Evolutionary conservation across 2,797 vertebrate genomes (phyloP).

Genomic region (Peromyscus attwateri): DNA sequence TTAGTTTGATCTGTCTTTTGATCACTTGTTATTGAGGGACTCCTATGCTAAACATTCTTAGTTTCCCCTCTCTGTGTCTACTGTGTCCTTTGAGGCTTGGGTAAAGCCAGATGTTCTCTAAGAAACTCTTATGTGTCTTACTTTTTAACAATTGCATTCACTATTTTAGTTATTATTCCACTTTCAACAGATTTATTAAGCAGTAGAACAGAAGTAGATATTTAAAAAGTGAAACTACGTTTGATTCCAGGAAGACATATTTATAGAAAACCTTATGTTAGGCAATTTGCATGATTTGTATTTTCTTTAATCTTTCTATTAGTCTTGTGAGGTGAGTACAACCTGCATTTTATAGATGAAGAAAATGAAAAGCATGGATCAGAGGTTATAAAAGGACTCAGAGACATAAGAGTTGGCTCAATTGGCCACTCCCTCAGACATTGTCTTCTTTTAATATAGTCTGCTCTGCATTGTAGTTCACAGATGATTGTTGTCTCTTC

Average conservation of each 20-base stretch:
- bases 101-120: not conserved
- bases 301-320: constrained; percentile 44
- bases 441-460: not conserved
- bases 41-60: not conserved
- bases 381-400: constrained; percentile 8
- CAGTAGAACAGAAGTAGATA: constrained; percentile 23
- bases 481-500: not conserved
- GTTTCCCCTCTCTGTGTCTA: not conserved
- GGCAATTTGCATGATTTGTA: constrained; percentile 21
- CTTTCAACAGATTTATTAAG: constrained; percentile 49
- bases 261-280: constrained; percentile 58
- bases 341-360: constrained; percentile 17
- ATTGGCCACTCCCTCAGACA: not conserved
- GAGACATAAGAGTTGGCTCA: not conserved
- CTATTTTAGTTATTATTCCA: constrained; percentile 3
- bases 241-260: constrained; percentile 45
- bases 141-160: not conserved
- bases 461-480: not conserved
- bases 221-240: constrained; percentile 50
- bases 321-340: not conserved
- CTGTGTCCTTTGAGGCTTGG: not conserved
- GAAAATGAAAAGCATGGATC: constrained; percentile 47
- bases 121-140: not conserved
- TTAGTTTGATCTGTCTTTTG: constrained; percentile 42
- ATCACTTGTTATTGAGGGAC: constrained; percentile 1